Percentiles rank a stretch among this genome's conserved stretches.
phyloP scores from a whole-genome alignment of 2,113 vertebrate species.

The Lophotis ruficrista region DNA sequence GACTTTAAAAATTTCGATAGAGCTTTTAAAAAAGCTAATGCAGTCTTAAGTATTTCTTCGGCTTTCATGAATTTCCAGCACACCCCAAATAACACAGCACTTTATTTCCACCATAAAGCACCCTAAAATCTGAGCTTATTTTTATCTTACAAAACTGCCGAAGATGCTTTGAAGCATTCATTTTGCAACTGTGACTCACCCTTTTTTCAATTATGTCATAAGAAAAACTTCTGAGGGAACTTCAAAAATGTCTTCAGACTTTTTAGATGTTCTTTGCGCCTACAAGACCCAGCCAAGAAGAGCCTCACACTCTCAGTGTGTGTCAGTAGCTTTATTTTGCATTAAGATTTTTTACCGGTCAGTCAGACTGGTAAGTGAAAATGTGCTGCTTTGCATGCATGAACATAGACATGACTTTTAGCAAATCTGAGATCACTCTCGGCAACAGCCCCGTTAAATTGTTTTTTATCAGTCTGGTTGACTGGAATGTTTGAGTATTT shows the following conservation, averaged over 20 bases:
- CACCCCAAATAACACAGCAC: background rate
- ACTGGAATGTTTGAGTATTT: constrained; percentile 76
- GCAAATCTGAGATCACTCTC: constrained; percentile 72
- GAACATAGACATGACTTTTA: constrained; percentile 64
- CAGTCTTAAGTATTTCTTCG: background rate
- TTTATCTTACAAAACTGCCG: background rate
- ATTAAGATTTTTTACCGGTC: constrained; percentile 13
- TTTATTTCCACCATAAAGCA: background rate
- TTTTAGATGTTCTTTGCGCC: background rate
- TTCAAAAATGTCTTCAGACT: background rate
- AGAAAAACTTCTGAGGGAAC: background rate
- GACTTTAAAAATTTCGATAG: background rate
- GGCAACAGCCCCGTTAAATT: constrained; percentile 77
- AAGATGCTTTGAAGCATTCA: background rate
- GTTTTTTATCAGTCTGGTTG: constrained; percentile 80
- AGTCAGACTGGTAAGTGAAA: constrained; percentile 57
- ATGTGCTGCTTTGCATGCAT: constrained; percentile 38
- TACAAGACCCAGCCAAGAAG: background rate
- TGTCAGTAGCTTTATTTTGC: constrained; percentile 9
- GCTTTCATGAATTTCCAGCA: background rate
- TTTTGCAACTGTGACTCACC: background rate
- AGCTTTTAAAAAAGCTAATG: background rate
- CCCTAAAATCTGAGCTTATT: background rate
- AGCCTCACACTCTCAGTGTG: background rate
- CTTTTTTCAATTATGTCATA: background rate